A percentile compares a stretch with the other conserved stretches of the same genome.
phyloP scores from a whole-genome alignment of 2,888 invertebrate species.

The Mythimna albipuncta region DNA sequence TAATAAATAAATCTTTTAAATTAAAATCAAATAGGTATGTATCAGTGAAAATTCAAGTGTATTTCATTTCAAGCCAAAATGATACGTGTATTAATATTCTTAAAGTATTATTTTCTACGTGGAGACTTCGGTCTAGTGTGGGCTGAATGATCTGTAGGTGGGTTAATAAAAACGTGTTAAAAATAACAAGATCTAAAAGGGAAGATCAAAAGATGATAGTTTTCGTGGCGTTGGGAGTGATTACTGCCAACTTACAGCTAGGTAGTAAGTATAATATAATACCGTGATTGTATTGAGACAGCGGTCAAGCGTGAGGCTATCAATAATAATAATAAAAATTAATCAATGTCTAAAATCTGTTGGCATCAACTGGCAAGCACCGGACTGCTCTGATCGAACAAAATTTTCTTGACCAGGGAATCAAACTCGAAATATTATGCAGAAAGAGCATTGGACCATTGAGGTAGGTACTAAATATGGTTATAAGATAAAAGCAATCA shows the following conservation, averaged over 20 bases:
- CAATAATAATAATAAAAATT: too few relatives aligned
- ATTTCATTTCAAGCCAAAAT: slow-evolving; percentile 1
- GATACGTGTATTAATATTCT: neutral
- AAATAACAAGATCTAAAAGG: slow-evolving; percentile 39
- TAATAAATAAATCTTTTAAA: slow-evolving; percentile 5
- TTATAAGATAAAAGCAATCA: slow-evolving; percentile 12
- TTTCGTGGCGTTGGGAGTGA: slow-evolving; percentile 9
- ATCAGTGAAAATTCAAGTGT: neutral
- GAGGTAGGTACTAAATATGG: too few relatives aligned
- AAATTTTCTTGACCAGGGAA: neutral
- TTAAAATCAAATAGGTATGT: slow-evolving; percentile 11
- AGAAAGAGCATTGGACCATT: neutral
- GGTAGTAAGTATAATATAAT: neutral
- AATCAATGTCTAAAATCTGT: neutral
- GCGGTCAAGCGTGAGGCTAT: too few relatives aligned
- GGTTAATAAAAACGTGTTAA: slow-evolving; percentile 39
- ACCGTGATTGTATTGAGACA: neutral
- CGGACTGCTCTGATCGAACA: too few relatives aligned
- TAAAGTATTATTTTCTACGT: slow-evolving; percentile 17
- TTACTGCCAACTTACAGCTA: slow-evolving; percentile 16
- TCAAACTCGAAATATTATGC: neutral
- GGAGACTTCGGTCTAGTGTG: slow-evolving; percentile 23
- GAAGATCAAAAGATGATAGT: slow-evolving; percentile 36
- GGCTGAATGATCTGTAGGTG: slow-evolving; percentile 36
- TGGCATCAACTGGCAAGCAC: neutral